Evolutionary conservation across 1,140 invertebrate species (phyloP).

Genomic region (Drosophila santomea): DNA sequence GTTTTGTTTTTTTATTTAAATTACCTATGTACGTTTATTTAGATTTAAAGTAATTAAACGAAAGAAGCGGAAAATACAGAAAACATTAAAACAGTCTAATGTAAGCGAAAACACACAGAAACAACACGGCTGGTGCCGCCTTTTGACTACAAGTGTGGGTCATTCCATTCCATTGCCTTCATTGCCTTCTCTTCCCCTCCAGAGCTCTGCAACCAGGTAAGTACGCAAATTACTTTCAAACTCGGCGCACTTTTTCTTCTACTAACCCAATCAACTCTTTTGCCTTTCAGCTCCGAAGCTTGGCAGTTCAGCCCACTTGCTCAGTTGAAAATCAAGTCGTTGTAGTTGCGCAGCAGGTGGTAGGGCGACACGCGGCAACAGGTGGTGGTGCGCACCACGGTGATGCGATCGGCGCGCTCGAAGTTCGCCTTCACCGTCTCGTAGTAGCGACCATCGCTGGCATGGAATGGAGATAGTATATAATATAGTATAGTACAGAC

Average conservation of each 20-base stretch:
- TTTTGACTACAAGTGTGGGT: slow-evolving; percentile 36
- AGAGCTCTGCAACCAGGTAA: not conserved
- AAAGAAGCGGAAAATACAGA: slow-evolving; percentile 72
- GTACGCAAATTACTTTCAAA: not conserved
- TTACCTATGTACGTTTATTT: slow-evolving; percentile 73
- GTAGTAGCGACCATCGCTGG: slow-evolving; percentile 98
- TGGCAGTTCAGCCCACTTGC: not conserved
- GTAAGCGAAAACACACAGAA: slow-evolving; percentile 42
- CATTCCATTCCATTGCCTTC: not conserved
- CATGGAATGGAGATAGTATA: not conserved
- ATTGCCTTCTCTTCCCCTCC: no score
- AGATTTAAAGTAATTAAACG: slow-evolving; percentile 73
- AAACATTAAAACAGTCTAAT: slow-evolving; percentile 48
- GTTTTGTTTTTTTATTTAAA: slow-evolving; percentile 69
- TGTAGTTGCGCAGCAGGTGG: slow-evolving; percentile 96
- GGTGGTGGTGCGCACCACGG: slow-evolving; percentile 97
- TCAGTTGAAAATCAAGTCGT: slow-evolving; percentile 97
- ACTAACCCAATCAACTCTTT: not conserved
- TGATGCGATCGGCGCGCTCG: slow-evolving; percentile 97
- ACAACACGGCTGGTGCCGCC: slow-evolving; percentile 19
- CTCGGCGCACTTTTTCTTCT: not conserved
- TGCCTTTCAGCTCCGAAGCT: not conserved
- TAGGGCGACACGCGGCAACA: slow-evolving; percentile 96
- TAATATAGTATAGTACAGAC: no score
- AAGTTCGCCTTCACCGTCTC: slow-evolving; percentile 99